phyloP scores from a whole-genome alignment of 2,888 invertebrate species.

The Venusia cambrica region DNA sequence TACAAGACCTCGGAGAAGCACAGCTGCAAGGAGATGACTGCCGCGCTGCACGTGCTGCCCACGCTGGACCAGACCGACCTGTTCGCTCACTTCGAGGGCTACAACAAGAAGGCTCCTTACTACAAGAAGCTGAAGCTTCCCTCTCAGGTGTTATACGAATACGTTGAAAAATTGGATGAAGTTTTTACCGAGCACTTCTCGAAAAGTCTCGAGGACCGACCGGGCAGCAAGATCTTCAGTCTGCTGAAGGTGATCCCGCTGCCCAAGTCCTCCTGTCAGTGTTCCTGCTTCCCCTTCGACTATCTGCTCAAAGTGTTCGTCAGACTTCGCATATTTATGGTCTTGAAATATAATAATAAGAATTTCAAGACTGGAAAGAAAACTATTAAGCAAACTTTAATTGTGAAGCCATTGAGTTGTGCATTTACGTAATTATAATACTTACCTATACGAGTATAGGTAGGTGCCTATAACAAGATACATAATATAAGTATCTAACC shows the following conservation, averaged over 20 bases:
- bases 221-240: constrained; percentile 12
- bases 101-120: constrained; percentile 22
- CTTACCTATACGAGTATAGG: too few species aligned
- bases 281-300: constrained; percentile 28
- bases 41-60: constrained; percentile 21
- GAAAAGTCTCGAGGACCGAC: constrained; percentile 14
- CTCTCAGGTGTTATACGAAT: constrained; percentile 26
- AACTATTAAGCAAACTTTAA: constrained; percentile 14
- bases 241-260: constrained; percentile 21
- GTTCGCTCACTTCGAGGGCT: constrained; percentile 21
- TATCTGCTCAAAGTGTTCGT: constrained; percentile 27
- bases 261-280: constrained; percentile 22
- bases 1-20: constrained; percentile 26
- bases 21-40: constrained; percentile 18
- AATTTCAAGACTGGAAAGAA: constrained; percentile 18
- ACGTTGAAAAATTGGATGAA: constrained; percentile 25
- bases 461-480: too few species aligned
- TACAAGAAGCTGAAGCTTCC: constrained; percentile 21
- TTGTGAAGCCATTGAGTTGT: constrained; percentile 13
- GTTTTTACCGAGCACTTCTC: constrained; percentile 21
- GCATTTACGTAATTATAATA: too few species aligned
- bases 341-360: constrained; percentile 23
- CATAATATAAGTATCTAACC: too few species aligned
- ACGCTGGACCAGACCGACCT: constrained; percentile 19
- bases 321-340: constrained; percentile 24